These are phyloP conservation scores for Drosophila cardini DNA, from an alignment of 1,140 invertebrate species.

Conservation along the genomic window DNA sequence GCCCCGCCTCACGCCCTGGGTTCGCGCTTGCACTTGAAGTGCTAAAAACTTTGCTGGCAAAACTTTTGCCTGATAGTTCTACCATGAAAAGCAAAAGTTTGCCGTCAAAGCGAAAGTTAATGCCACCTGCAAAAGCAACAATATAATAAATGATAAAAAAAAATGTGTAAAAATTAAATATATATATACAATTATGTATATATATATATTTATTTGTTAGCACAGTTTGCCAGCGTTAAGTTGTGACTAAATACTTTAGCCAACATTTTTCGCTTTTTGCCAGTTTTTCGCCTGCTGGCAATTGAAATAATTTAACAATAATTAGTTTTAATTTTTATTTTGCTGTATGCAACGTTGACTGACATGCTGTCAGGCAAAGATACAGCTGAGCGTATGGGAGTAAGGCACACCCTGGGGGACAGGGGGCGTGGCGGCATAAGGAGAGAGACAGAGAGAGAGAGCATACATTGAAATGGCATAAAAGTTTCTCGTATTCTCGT, in stretches of 20 bases:
- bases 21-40: slow-evolving; percentile 73
- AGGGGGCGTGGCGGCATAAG: neutral
- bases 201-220: slow-evolving; percentile 39
- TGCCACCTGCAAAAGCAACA: slow-evolving; percentile 27
- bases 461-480: slow-evolving; percentile 67
- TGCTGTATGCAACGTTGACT: slow-evolving; percentile 16
- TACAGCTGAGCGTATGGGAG: slow-evolving; percentile 13
- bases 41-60: slow-evolving; percentile 70
- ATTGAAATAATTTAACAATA: slow-evolving; percentile 34
- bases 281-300: slow-evolving; percentile 11
- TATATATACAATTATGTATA: slow-evolving; percentile 20
- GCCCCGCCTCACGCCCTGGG: neutral
- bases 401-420: neutral
- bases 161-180: slow-evolving; percentile 22
- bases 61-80: slow-evolving; percentile 65
- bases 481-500: slow-evolving; percentile 66
- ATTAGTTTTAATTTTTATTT: slow-evolving; percentile 37
- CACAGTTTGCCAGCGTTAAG: slow-evolving; percentile 11
- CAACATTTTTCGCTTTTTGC: neutral
- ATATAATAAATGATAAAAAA: slow-evolving; percentile 22
- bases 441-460: neutral
- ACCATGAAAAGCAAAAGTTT: slow-evolving; percentile 79
- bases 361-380: slow-evolving; percentile 21
- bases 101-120: slow-evolving; percentile 79
- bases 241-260: slow-evolving; percentile 20